Percentiles rank a stretch among this genome's conserved stretches.
phyloP scores from a whole-genome alignment of 2,797 vertebrate species.

The Neomorphus geoffroyi region DNA sequence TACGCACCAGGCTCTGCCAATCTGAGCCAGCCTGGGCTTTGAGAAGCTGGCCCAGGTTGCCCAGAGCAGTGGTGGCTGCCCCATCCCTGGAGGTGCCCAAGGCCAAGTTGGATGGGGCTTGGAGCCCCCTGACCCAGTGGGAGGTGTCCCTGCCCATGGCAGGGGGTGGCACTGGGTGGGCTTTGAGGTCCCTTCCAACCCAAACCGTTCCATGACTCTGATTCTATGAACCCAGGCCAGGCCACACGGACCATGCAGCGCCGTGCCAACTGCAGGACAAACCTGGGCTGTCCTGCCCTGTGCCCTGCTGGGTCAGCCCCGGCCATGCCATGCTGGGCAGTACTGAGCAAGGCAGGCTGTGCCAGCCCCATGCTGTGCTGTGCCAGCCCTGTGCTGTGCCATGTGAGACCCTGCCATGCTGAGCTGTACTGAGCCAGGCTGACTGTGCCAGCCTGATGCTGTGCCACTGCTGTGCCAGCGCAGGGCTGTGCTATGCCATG shows the following conservation, averaged over 20 bases:
- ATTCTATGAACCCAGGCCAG: too few relatives aligned
- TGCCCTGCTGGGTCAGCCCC: not conserved
- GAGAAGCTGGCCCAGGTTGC: too few relatives aligned
- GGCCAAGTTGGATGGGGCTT: too few relatives aligned
- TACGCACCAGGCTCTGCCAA: accelerated
- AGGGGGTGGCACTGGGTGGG: too few relatives aligned
- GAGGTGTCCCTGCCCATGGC: too few relatives aligned
- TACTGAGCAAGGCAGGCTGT: not conserved
- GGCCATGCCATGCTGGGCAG: not conserved
- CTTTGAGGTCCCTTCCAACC: too few relatives aligned
- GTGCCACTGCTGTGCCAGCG: not conserved
- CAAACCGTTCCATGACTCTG: too few relatives aligned
- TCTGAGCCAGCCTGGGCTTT: too few relatives aligned
- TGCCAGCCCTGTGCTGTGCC: not conserved
- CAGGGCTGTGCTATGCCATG: not conserved
- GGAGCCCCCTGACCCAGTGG: too few relatives aligned
- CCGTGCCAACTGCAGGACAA: not conserved
- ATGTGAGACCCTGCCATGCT: not conserved
- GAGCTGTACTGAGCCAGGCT: not conserved
- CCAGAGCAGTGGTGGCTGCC: too few relatives aligned
- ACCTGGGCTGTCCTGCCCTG: not conserved
- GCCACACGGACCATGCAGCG: too few relatives aligned
- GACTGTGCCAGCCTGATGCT: not conserved
- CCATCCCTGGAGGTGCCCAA: too few relatives aligned
- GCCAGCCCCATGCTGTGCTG: not conserved